phyloP scores from a whole-genome alignment of 2,888 invertebrate genomes.

The Odontomyia ornata region DNA sequence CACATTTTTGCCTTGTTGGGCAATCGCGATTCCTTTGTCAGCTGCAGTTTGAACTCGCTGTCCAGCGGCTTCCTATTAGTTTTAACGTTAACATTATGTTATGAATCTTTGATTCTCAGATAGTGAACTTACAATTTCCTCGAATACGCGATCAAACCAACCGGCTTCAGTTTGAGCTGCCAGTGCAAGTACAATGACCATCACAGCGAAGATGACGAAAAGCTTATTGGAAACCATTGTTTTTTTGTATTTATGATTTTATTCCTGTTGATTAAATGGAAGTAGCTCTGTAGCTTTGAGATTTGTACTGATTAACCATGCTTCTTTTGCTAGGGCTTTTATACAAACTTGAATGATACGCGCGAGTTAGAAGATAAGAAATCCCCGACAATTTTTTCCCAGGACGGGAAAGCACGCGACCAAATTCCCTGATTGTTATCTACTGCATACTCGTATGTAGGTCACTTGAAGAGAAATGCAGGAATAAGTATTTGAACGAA shows the following conservation, averaged over 20 bases:
- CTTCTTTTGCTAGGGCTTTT: no score
- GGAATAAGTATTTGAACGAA: no score
- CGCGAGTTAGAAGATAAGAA: no score
- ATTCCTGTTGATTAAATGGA: no score
- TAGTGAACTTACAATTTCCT: background rate
- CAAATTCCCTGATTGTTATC: no score
- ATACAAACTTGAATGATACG: no score
- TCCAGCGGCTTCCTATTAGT: background rate
- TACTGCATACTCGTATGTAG: no score
- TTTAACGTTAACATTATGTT: background rate
- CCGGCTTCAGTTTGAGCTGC: background rate
- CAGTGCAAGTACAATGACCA: background rate
- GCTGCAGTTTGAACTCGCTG: background rate
- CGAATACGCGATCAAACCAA: background rate
- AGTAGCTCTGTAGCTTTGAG: no score
- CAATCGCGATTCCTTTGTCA: background rate
- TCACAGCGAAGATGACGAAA: background rate
- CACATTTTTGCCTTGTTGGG: background rate
- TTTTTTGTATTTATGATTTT: background rate
- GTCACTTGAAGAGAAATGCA: no score
- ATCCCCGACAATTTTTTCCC: no score
- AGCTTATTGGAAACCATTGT: background rate
- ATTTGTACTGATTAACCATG: no score
- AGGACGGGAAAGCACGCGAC: no score
- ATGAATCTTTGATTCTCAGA: background rate